Base-by-base conservation (phyloP, 2,797 vertebrate genomes). In the Xiphophorus birchmanni region DNA sequence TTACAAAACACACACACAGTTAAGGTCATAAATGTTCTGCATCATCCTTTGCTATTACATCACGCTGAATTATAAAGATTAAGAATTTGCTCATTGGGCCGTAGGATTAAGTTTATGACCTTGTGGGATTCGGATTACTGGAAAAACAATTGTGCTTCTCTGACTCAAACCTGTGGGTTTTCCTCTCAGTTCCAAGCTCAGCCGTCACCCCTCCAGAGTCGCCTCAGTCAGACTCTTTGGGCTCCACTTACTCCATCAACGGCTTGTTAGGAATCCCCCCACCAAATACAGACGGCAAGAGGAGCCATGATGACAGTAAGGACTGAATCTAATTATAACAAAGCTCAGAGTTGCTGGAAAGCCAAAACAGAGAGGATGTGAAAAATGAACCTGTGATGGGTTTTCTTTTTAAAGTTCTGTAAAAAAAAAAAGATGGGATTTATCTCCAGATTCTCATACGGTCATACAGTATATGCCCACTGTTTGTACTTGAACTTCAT, bases 251-350 rank as follows among this genome's bases (percentile, higher is more conserved):
- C 92, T 98, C 97, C 90, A 98, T 98, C 93, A 98, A 94, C 0
- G 97, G 97, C 45, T 91, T 98, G 84, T 94, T 98, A 91, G 97
- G 97, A 2, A 97, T 98, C 35, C 95, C 96, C 15, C 97, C 96
- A 81, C 92, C 96, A 42, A 93, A 91, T 50, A 52, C 86, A 0
- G 97, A 97, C 52, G 94, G 95, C 91, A 98, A 98, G 95, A 96
- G 97, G 90, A 97, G 95, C 86, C 96, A 97, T n/a, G 96, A 97
- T 12, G 97, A 97, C 95, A 97, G 97, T 98, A 94, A 97, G 97
- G 92, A 58, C 82, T 32, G 74, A 5, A 82, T 78, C 73, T 78
- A 40, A 75, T 26, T 44, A n/a, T 44, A 12, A 40, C 37, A 42
- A 26, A 18, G 65, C 58, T 37, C 1, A 73, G 11, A 17, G n/a